phyloP scores from a whole-genome alignment of 2,888 invertebrate genomes.

The Osedax frankpressi region DNA sequence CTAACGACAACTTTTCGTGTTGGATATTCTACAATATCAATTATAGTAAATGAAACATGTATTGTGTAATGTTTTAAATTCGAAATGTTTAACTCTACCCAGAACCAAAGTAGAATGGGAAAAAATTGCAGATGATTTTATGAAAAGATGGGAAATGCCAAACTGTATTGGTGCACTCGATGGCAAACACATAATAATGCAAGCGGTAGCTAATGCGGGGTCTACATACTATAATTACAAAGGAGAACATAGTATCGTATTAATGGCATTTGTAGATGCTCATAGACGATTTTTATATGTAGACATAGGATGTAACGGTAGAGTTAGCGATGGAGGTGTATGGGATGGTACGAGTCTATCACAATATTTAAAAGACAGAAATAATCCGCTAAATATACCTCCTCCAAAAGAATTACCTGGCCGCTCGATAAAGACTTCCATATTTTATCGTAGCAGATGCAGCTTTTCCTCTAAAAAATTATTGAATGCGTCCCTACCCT shows the following conservation, averaged over 20 bases:
- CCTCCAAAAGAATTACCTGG: constrained; percentile 11
- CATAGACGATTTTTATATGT: constrained; percentile 18
- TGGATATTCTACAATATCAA: not conserved
- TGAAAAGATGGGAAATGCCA: constrained; percentile 18
- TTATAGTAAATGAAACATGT: not conserved
- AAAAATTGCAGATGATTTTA: constrained; percentile 17
- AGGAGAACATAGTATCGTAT: constrained; percentile 13
- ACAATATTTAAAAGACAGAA: not conserved
- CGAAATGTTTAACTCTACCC: not conserved
- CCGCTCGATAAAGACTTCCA: constrained; percentile 11
- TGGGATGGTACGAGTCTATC: constrained; percentile 15
- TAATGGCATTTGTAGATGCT: constrained; percentile 21
- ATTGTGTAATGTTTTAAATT: not conserved
- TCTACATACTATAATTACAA: constrained; percentile 19
- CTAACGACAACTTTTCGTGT: not conserved
- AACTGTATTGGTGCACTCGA: constrained; percentile 23
- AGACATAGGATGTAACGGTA: constrained; percentile 25
- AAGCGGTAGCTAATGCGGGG: not conserved
- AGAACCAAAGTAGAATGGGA: constrained; percentile 11
- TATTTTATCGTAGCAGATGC: constrained; percentile 22
- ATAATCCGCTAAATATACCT: constrained; percentile 21
- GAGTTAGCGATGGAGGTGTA: constrained; percentile 25
- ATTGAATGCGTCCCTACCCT: constrained; percentile 17
- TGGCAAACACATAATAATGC: constrained; percentile 18
- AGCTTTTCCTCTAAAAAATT: constrained; percentile 13